phyloP scores from a whole-genome alignment of 2,888 invertebrate genomes.

The Dynastes grantii region DNA sequence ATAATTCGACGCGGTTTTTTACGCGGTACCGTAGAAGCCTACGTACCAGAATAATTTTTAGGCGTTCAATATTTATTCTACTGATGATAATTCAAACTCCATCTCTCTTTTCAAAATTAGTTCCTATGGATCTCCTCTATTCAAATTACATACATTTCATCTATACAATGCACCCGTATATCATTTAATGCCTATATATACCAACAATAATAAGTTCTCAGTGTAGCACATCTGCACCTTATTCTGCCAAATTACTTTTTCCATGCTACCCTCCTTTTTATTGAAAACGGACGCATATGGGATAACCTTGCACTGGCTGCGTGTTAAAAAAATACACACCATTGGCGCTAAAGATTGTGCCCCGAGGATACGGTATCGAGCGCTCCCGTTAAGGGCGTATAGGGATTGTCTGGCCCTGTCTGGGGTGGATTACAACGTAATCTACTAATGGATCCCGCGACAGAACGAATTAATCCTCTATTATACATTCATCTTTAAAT shows the following conservation, averaged over 20 bases:
- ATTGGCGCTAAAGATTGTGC: conserved; percentile 32
- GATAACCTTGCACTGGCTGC: background rate
- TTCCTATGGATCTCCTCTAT: background rate
- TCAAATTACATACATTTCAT: background rate
- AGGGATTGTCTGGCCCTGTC: background rate
- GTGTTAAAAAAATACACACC: conserved; percentile 17
- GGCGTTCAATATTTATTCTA: too few relatives aligned
- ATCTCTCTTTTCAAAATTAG: too few relatives aligned
- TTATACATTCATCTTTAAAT: conserved; percentile 47
- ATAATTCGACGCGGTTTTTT: too few relatives aligned
- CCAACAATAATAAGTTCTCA: conserved; percentile 19
- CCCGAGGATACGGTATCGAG: conserved; percentile 1
- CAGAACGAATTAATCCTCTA: conserved; percentile 43
- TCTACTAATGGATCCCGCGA: conserved; percentile 47
- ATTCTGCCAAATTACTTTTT: conserved; percentile 17
- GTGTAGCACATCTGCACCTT: conserved; percentile 37
- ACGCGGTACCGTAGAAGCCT: too few relatives aligned
- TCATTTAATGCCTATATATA: background rate
- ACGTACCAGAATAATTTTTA: too few relatives aligned
- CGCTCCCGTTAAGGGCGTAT: background rate
- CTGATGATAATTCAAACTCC: too few relatives aligned
- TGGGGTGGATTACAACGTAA: conserved; percentile 45
- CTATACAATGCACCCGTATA: conserved; percentile 4
- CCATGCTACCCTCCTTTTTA: conserved; percentile 23
- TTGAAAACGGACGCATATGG: conserved; percentile 31